These are phyloP conservation scores for Geotrypetes seraphini DNA, from an alignment of 2,797 vertebrate species.

Conservation along the genomic window DNA sequence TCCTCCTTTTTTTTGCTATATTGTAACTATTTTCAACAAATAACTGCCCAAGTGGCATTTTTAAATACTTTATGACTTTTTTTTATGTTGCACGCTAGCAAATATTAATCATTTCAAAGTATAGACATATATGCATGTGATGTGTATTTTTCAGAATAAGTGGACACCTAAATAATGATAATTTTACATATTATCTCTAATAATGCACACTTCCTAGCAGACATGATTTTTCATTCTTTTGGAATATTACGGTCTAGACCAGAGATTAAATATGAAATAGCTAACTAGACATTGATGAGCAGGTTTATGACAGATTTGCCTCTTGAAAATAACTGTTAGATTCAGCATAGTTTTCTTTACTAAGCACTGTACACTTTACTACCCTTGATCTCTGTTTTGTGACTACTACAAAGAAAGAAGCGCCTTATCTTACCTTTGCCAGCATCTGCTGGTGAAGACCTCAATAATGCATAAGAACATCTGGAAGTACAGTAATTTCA, in stretches of 20 bases:
- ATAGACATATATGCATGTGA: too few relatives aligned
- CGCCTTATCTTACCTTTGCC: slow-evolving; percentile 76
- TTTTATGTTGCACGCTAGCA: too few relatives aligned
- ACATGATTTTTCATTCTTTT: slow-evolving; percentile 1
- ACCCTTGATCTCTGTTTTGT: slow-evolving; percentile 77
- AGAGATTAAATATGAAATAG: slow-evolving; percentile 46
- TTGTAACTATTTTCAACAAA: too few relatives aligned
- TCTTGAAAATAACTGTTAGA: slow-evolving; percentile 64
- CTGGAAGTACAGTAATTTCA: slow-evolving; percentile 73
- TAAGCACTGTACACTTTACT: slow-evolving; percentile 59
- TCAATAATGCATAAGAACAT: slow-evolving; percentile 70
- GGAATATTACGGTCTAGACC: slow-evolving; percentile 3
- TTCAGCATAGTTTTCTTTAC: slow-evolving; percentile 61
- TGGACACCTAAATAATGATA: too few relatives aligned
- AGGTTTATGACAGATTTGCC: slow-evolving; percentile 48
- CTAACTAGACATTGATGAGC: slow-evolving; percentile 53
- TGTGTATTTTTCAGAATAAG: too few relatives aligned
- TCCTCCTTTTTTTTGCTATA: too few relatives aligned
- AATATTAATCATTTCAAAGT: too few relatives aligned
- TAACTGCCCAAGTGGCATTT: too few relatives aligned
- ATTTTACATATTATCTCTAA: too few relatives aligned
- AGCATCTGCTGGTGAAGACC: slow-evolving; percentile 74
- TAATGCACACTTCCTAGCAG: background rate
- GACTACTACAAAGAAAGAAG: slow-evolving; percentile 74
- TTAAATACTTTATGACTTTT: too few relatives aligned